These are phyloP conservation scores for Meles meles DNA, from an alignment of 2,113 vertebrate species.

Conservation along the genomic window DNA sequence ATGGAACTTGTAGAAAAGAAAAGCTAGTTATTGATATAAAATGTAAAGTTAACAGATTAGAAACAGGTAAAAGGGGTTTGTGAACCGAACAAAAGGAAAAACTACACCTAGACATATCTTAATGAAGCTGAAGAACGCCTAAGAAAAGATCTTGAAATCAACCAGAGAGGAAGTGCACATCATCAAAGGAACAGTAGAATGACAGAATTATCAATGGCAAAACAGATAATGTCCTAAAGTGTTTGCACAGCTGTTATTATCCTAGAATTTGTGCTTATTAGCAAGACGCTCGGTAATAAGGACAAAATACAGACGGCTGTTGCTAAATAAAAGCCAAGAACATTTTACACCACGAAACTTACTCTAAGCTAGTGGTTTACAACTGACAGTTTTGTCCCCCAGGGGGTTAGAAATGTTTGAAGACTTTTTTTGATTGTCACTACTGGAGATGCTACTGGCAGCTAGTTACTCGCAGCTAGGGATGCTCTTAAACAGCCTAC, in stretches of 20 bases:
- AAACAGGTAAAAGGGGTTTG: background rate
- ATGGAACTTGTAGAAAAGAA: background rate
- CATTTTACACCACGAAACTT: background rate
- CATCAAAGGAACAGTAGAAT: background rate
- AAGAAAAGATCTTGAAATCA: background rate
- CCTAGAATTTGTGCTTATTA: conserved; percentile 13
- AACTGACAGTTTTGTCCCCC: background rate
- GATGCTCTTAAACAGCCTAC: background rate
- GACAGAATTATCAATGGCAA: background rate
- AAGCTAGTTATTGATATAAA: background rate
- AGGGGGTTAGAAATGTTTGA: background rate
- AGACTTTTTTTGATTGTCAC: background rate
- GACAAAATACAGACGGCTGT: background rate
- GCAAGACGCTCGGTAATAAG: background rate
- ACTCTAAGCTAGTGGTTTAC: conserved; percentile 10
- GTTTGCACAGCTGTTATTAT: background rate
- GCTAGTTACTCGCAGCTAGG: background rate
- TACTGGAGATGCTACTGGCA: background rate
- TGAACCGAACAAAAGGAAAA: background rate
- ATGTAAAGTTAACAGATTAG: background rate
- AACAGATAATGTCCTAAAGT: background rate
- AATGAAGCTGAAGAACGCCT: background rate
- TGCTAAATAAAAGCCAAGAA: background rate
- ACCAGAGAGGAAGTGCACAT: background rate
- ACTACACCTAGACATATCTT: background rate